Conservation (phyloP, 1,140 invertebrate species). For the Lerema accius region DNA sequence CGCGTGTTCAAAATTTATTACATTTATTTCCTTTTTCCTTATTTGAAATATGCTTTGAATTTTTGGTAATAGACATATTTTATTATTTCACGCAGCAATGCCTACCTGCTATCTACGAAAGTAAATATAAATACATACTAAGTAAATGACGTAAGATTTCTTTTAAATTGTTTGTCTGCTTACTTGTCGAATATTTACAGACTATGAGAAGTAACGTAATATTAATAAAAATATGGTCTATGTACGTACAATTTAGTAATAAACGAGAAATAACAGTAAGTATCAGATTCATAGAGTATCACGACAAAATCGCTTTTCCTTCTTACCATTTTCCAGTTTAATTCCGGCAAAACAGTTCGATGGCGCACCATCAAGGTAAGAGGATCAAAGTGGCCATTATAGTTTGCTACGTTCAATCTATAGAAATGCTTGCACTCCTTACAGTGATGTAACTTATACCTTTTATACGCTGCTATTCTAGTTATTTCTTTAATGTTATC, state of each 20-base stretch:
- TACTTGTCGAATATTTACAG: too few species aligned
- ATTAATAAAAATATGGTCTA: too few species aligned
- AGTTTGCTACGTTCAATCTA: conserved; percentile 49
- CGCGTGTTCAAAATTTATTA: conserved; percentile 2
- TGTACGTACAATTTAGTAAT: too few species aligned
- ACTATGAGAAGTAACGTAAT: too few species aligned
- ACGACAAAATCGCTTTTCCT: conserved; percentile 9
- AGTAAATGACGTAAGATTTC: too few species aligned
- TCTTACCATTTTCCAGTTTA: conserved; percentile 36
- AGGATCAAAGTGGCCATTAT: conserved; percentile 63
- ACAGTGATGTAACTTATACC: conserved; percentile 32
- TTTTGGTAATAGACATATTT: background rate
- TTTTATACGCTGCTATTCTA: conserved; percentile 14
- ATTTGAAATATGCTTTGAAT: conserved; percentile 5
- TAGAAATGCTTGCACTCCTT: conserved; percentile 40
- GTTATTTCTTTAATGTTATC: conserved; percentile 1
- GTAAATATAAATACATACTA: too few species aligned
- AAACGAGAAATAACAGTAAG: too few species aligned
- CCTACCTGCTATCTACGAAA: too few species aligned
- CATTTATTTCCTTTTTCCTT: conserved; percentile 31
- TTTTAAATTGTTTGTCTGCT: too few species aligned
- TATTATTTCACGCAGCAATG: too few species aligned
- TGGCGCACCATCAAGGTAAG: conserved; percentile 61
- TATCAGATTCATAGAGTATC: conserved; percentile 15
- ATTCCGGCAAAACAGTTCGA: conserved; percentile 46